Percentiles rank a stretch among this genome's conserved stretches.
These are phyloP conservation scores for Pyrrhia umbra DNA, from an alignment of 2,888 invertebrate species.

Conservation along the genomic window DNA sequence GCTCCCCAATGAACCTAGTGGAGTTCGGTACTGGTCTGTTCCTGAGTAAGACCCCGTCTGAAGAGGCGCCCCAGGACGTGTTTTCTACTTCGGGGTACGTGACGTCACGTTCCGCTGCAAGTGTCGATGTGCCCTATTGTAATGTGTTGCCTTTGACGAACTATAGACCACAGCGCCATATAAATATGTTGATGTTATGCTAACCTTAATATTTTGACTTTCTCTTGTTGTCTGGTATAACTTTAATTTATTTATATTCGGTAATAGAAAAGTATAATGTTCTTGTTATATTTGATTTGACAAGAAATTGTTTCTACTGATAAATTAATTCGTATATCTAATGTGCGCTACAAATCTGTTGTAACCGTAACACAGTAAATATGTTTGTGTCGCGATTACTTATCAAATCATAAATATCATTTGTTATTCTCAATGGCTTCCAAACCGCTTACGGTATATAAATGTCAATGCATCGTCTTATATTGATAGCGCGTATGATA, in stretches of 20 bases:
- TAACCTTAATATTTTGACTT: constrained; percentile 46
- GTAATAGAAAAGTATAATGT: constrained; percentile 9
- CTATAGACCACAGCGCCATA: constrained; percentile 68
- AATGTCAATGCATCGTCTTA: constrained; percentile 24
- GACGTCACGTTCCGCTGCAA: constrained; percentile 78
- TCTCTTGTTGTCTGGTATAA: constrained; percentile 4
- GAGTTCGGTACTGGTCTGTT: constrained; percentile 98
- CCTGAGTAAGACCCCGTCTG: constrained; percentile 97
- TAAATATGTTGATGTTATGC: not conserved
- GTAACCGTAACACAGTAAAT: constrained; percentile 12
- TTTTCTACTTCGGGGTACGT: constrained; percentile 92
- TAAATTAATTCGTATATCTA: constrained; percentile 6
- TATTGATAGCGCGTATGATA: constrained; percentile 33
- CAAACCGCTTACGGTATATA: constrained; percentile 21
- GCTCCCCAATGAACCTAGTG: constrained; percentile 98
- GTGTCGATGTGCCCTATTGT: constrained; percentile 81
- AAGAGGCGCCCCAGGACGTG: constrained; percentile 94
- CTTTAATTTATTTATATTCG: constrained; percentile 7
- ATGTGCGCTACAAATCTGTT: constrained; percentile 1
- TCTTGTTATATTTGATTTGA: too few relatives aligned
- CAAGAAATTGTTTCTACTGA: too few relatives aligned
- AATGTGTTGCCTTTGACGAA: constrained; percentile 77
- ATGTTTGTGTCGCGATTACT: constrained; percentile 38
- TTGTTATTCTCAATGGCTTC: constrained; percentile 39
- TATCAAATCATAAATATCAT: constrained; percentile 41